Percentiles rank a stretch among this genome's conserved stretches.
These are phyloP conservation scores for Andrena haemorrhoa DNA, from an alignment of 2,888 invertebrate species.

Conservation along the genomic window DNA sequence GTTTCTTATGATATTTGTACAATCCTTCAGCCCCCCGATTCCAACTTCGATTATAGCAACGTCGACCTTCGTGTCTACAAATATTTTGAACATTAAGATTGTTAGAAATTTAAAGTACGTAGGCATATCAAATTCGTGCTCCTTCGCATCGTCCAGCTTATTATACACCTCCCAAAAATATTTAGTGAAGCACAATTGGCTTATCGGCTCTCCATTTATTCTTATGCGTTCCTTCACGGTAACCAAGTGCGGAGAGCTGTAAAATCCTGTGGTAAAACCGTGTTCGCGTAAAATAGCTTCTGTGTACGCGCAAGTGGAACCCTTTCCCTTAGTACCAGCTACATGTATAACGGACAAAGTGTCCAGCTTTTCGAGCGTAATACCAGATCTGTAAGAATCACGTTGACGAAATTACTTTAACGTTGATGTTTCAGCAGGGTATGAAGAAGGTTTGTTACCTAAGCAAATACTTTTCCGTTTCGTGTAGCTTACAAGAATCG, in stretches of 20 bases:
- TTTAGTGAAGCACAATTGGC: slow-evolving; percentile 89
- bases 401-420: background rate
- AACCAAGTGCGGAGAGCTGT: slow-evolving; percentile 97
- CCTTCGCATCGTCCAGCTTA: slow-evolving; percentile 86
- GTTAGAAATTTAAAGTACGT: slow-evolving; percentile 98
- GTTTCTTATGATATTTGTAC: slow-evolving; percentile 95
- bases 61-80: slow-evolving; percentile 93
- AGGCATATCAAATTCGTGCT: slow-evolving; percentile 91
- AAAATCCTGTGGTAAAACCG: slow-evolving; percentile 96
- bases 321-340: slow-evolving; percentile 99
- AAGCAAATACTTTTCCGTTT: slow-evolving; percentile 87
- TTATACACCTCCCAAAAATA: slow-evolving; percentile 94
- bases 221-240: slow-evolving; percentile 96
- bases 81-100: slow-evolving; percentile 95
- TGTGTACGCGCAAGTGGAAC: slow-evolving; percentile 96
- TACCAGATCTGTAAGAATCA: slow-evolving; percentile 86
- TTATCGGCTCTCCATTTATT: slow-evolving; percentile 93
- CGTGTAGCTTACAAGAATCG: slow-evolving; percentile 83
- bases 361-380: slow-evolving; percentile 89
- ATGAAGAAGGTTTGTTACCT: slow-evolving; percentile 78
- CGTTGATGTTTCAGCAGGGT: slow-evolving; percentile 42
- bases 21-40: slow-evolving; percentile 97
- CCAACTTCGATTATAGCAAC: slow-evolving; percentile 98
- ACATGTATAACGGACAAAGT: slow-evolving; percentile 95
- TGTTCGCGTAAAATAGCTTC: slow-evolving; percentile 95